phyloP scores from a whole-genome alignment of 2,888 invertebrate species.

The Caenorhabditis sp. region DNA sequence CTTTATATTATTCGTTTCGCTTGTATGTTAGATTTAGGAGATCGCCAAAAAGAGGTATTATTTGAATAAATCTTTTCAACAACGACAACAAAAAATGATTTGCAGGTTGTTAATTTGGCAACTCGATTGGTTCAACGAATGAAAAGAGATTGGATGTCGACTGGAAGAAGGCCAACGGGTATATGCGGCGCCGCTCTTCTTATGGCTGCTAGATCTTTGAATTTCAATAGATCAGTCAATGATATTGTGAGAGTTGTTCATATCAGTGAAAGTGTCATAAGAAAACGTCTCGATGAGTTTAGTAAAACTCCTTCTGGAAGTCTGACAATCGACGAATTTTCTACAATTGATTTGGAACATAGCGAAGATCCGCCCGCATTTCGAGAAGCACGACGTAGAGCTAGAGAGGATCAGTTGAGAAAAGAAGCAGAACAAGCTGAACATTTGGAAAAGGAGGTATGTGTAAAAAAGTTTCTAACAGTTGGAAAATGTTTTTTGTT shows the following conservation, averaged over 20 bases:
- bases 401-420: constrained; percentile 55
- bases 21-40: constrained; percentile 84
- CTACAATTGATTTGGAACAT: constrained; percentile 84
- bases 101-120: constrained; percentile 87
- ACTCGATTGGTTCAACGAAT: constrained; percentile 91
- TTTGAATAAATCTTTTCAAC: constrained; percentile 10
- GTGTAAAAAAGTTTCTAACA: constrained; percentile 4
- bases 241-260: constrained; percentile 69
- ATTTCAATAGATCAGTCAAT: constrained; percentile 65
- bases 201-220: constrained; percentile 80
- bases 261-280: constrained; percentile 67
- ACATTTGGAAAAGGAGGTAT: constrained; percentile 33
- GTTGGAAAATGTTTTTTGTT: too few species aligned
- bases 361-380: constrained; percentile 68
- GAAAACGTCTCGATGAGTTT: constrained; percentile 82
- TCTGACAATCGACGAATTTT: constrained; percentile 93
- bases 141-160: constrained; percentile 97
- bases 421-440: constrained; percentile 56
- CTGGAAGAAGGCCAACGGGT: constrained; percentile 92
- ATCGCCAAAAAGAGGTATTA: constrained; percentile 83
- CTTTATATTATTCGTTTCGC: constrained; percentile 93
- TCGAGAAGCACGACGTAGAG: constrained; percentile 57
- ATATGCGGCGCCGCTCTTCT: constrained; percentile 95
- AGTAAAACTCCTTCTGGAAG: constrained; percentile 94
- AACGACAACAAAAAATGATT: background rate